These are phyloP conservation scores for Mactromeris polynyma DNA, from an alignment of 2,888 invertebrate genomes.

Conservation along the genomic window DNA sequence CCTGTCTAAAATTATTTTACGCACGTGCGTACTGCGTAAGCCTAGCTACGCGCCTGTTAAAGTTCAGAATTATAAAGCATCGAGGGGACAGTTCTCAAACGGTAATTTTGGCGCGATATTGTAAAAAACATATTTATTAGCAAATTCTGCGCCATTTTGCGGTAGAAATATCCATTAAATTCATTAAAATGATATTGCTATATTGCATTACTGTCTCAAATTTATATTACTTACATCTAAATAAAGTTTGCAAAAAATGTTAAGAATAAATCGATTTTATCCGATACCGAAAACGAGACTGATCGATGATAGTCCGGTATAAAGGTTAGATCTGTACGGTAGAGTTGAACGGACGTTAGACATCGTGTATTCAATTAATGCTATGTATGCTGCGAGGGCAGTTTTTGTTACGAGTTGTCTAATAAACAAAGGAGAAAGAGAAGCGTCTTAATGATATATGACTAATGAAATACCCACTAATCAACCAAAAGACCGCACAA, in stretches of 20 bases:
- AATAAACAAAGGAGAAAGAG: constrained; percentile 5
- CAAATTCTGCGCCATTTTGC: background rate
- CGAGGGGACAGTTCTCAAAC: too few species aligned
- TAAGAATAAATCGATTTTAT: background rate
- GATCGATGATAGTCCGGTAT: background rate
- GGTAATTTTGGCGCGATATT: too few species aligned
- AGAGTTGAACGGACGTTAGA: background rate
- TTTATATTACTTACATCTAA: background rate
- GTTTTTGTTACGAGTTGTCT: background rate
- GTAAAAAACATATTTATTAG: background rate
- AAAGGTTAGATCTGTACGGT: background rate
- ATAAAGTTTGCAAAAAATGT: background rate
- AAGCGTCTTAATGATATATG: constrained; percentile 4
- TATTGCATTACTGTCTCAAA: background rate
- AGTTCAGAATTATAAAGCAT: too few species aligned
- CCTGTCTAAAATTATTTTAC: too few species aligned
- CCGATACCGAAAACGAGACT: background rate
- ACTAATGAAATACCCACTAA: constrained; percentile 9
- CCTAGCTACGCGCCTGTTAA: too few species aligned
- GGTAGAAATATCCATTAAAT: background rate
- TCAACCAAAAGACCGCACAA: background rate
- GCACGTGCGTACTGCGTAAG: too few species aligned
- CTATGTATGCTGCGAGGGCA: background rate
- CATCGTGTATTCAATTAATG: constrained; percentile 2
- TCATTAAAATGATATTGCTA: background rate